Percentiles rank a stretch among this genome's conserved stretches.
Evolutionary conservation across 1,140 invertebrate species (phyloP).

Genomic region (Andrena cerasifolii): DNA sequence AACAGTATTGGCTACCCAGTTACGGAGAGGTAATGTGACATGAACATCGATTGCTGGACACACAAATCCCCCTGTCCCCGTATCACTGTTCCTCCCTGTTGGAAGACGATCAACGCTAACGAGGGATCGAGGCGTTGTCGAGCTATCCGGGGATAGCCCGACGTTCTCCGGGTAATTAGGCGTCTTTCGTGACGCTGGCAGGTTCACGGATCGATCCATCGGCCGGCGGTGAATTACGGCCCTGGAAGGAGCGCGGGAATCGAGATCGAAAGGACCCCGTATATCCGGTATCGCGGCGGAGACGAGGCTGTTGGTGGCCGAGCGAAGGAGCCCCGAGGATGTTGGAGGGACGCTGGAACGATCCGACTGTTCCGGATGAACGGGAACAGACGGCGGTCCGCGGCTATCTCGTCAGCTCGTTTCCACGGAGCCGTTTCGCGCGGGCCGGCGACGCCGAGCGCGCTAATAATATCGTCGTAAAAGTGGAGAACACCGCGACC

Average conservation of each 20-base stretch:
- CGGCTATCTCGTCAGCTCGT: slow-evolving; percentile 48
- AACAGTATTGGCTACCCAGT: too few relatives aligned
- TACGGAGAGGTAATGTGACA: too few relatives aligned
- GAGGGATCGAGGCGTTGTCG: neutral
- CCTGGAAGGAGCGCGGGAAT: neutral
- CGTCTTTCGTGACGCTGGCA: neutral
- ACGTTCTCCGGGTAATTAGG: slow-evolving; percentile 29
- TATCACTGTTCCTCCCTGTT: neutral
- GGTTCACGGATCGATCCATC: slow-evolving; percentile 18
- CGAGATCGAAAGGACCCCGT: neutral
- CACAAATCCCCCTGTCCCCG: too few relatives aligned
- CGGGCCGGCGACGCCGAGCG: neutral
- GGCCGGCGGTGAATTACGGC: slow-evolving; percentile 25
- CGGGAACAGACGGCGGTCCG: slow-evolving; percentile 25
- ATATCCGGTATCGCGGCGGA: neutral
- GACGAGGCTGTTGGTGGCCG: neutral
- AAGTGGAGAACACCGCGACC: slow-evolving; percentile 20
- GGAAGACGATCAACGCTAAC: neutral
- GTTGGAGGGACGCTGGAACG: slow-evolving; percentile 20
- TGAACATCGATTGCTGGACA: too few relatives aligned
- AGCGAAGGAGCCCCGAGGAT: neutral
- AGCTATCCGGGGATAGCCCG: neutral
- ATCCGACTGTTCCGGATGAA: slow-evolving; percentile 26
- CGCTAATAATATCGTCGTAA: slow-evolving; percentile 60
- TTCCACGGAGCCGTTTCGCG: slow-evolving; percentile 33